These are phyloP conservation scores for Vimba vimba DNA, from an alignment of 2,113 vertebrate genomes.

Conservation along the genomic window DNA sequence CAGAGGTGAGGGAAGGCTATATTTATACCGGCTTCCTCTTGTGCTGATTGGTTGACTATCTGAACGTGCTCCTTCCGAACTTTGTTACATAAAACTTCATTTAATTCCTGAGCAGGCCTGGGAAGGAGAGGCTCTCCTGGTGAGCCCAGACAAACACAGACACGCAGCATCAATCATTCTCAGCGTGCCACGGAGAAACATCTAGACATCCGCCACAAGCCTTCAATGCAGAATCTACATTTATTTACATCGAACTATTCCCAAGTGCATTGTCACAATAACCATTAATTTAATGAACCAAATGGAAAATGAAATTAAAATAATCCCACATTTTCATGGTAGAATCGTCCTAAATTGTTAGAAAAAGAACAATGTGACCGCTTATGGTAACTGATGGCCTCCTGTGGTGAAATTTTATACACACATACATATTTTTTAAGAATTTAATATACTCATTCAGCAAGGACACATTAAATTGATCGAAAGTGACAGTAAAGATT, in stretches of 20 bases:
- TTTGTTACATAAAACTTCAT: not conserved
- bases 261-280: not conserved
- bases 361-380: not conserved
- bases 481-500: too few relatives aligned
- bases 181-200: not conserved
- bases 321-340: not conserved
- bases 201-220: not conserved
- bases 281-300: not conserved
- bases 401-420: too few relatives aligned
- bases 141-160: conserved; percentile 49
- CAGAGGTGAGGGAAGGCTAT: too few relatives aligned
- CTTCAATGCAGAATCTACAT: not conserved
- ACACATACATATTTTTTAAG: too few relatives aligned
- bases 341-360: not conserved
- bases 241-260: not conserved
- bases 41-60: too few relatives aligned
- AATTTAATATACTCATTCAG: too few relatives aligned
- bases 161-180: conserved; percentile 54
- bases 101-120: conserved; percentile 43
- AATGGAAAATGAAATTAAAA: not conserved
- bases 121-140: conserved; percentile 31
- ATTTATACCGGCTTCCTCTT: too few relatives aligned
- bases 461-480: too few relatives aligned
- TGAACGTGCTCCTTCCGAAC: too few relatives aligned
- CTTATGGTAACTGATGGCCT: not conserved